phyloP scores from a whole-genome alignment of 1,140 invertebrate genomes.

The Orchesella cincta region DNA sequence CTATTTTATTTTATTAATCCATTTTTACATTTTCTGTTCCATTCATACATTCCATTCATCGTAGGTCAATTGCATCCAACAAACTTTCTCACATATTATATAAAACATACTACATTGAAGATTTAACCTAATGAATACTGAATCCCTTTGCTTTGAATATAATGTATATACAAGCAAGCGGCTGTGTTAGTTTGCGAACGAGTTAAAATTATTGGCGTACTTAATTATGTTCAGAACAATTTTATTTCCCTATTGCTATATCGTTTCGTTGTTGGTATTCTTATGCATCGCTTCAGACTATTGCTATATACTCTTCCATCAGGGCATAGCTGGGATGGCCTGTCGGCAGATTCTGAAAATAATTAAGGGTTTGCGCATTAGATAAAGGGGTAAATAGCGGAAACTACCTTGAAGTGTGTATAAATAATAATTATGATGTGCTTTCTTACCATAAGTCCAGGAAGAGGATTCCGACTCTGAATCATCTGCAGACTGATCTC shows the following conservation, averaged over 20 bases:
- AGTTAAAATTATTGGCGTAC: not conserved
- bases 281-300: not conserved
- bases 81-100: too few relatives aligned
- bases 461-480: constrained; percentile 12
- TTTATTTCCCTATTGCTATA: constrained; percentile 13
- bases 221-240: not conserved
- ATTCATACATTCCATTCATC: too few relatives aligned
- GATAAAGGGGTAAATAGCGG: not conserved
- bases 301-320: not conserved
- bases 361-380: not conserved
- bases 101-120: too few relatives aligned
- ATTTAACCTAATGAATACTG: too few relatives aligned
- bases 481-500: not conserved
- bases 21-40: too few relatives aligned
- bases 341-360: constrained; percentile 8
- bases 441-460: constrained; percentile 5
- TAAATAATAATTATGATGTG: not conserved
- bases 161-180: too few relatives aligned
- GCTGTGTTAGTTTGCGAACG: not conserved
- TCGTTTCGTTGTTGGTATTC: constrained; percentile 3
- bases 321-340: not conserved
- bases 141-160: too few relatives aligned
- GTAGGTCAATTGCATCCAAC: too few relatives aligned
- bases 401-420: not conserved
- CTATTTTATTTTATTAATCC: too few relatives aligned